Conservation (phyloP, 2,113 vertebrate species). For the Sus scrofa region T2T-Sscrofa CM000812.6:261585001-261585500, state of each 20-base stretch:
- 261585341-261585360: neutral
- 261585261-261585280: neutral
- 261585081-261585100: neutral
- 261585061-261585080: neutral
- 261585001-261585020: neutral
- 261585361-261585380: neutral
- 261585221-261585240: neutral
- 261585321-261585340: neutral
- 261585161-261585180: neutral
- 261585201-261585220: neutral
- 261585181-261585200: neutral
- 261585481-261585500: neutral
- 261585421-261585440: neutral
- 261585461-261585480: neutral
- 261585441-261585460: neutral
- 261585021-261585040: neutral
- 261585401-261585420: neutral
- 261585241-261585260: neutral
- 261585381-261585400: neutral
- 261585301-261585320: neutral
- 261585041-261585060: neutral
- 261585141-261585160: neutral
- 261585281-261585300: neutral
- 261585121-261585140: neutral
- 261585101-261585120: neutral